Base-by-base conservation (phyloP, 2,113 vertebrate genomes). In the Petrocephalus microphthalmus region DNA sequence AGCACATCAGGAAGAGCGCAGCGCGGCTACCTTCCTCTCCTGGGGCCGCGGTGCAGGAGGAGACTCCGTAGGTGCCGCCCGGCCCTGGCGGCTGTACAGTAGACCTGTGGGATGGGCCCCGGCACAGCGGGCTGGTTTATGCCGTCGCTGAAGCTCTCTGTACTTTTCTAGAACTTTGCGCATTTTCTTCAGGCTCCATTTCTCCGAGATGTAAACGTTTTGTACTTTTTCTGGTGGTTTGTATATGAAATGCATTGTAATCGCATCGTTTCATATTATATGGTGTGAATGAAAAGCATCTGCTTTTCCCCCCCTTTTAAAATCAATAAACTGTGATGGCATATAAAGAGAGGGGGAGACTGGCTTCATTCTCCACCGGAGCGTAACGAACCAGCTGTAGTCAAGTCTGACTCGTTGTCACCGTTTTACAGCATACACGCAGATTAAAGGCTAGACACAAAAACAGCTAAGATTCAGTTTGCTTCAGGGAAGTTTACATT, bases 171-270 rank as follows among this genome's bases (percentile, higher is more conserved):
- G 42, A 56, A 25, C 78, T 51, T 5, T 29, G 52, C 81, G 86
- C 83, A 89, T 89, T 88, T 78, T n/a, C 37, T 84, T 88, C 57
- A 52, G 33, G 25, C 85, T 54, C 67, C 17, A 88, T 81, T 56
- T 86, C 87, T 87, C 57, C 85, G 53, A 60, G 52, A 89, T 93
- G 93, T 94, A 91, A 93, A 88, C 81, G 57, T 91, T 96, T 95
- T 95, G 93, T 95, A 95, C 88, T 87, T 93, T 85, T 85, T 88
- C 91, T 54, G 90, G 92, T 94, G 90, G 91, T 95, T 95, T 95
- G 92, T 94, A 94, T 85, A 93, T 92, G 88, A 83, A 92, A 93
- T 88, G 89, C 91, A 92, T 92, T 92, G 92, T 91, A 92, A 88
- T 90, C 88, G 60, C 89, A 87, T 92, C 47, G 78, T 92, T 93